Evolutionary conservation across 2,113 vertebrate species (phyloP).

Genomic region (Apistogramma diplotaenia): DNA sequence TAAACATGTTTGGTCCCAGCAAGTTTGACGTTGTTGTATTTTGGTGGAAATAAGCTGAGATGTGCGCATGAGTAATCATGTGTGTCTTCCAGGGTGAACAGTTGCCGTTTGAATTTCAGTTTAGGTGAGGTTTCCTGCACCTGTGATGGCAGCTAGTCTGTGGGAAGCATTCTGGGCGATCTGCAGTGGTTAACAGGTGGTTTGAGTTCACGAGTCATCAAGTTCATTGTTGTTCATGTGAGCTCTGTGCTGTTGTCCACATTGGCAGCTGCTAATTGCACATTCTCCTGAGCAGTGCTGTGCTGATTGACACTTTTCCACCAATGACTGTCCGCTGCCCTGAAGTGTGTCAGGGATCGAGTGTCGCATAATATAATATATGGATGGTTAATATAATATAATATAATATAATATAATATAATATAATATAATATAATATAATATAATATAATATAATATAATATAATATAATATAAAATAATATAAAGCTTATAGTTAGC

Average conservation of each 20-base stretch:
- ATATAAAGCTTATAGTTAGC: too few relatives aligned
- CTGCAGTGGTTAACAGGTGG: not conserved
- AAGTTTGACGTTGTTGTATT: not conserved
- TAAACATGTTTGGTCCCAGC: not conserved
- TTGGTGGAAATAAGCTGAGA: not conserved
- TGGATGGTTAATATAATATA: too few relatives aligned
- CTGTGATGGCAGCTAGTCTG: not conserved
- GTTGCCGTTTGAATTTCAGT: not conserved
- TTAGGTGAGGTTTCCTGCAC: not conserved
- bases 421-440: too few relatives aligned
- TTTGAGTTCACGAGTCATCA: not conserved
- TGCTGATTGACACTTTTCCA: constrained; percentile 33
- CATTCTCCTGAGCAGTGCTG: constrained; percentile 13
- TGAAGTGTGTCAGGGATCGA: constrained; percentile 37
- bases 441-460: too few relatives aligned
- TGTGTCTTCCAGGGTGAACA: not conserved
- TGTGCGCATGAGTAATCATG: not conserved
- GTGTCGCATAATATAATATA: too few relatives aligned
- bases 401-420: too few relatives aligned
- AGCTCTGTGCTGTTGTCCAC: not conserved
- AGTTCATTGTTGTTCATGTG: not conserved
- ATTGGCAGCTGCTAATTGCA: constrained; percentile 34
- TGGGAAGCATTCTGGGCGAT: not conserved
- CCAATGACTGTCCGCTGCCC: constrained; percentile 21
- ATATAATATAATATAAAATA: too few relatives aligned